phyloP scores from a whole-genome alignment of 2,113 vertebrate species.

The Seriola rivoliana region DNA sequence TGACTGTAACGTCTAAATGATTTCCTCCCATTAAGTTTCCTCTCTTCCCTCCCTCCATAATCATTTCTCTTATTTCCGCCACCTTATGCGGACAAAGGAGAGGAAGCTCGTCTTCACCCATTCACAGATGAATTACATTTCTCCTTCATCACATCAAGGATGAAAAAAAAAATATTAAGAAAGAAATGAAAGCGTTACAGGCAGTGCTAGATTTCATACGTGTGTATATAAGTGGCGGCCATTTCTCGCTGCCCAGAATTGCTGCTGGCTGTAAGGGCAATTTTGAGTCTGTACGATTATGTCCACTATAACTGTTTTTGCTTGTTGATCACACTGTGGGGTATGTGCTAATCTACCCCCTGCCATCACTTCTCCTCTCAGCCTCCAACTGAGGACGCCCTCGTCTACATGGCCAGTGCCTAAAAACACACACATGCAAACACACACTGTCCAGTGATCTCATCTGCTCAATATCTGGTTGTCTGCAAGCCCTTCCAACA shows the following conservation, averaged over 20 bases:
- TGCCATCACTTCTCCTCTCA: slow-evolving; percentile 51
- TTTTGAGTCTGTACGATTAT: slow-evolving; percentile 56
- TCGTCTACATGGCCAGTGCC: slow-evolving; percentile 13
- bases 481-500: slow-evolving; percentile 34
- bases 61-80: slow-evolving; percentile 85
- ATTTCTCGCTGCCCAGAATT: slow-evolving; percentile 49
- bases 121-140: slow-evolving; percentile 82
- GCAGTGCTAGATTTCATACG: slow-evolving; percentile 67
- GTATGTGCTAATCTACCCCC: slow-evolving; percentile 69
- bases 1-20: slow-evolving; percentile 83
- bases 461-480: slow-evolving; percentile 56
- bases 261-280: slow-evolving; percentile 33
- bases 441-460: slow-evolving; percentile 34
- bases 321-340: slow-evolving; percentile 49
- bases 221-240: slow-evolving; percentile 67
- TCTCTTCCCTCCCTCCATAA: slow-evolving; percentile 76
- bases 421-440: slow-evolving; percentile 24
- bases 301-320: slow-evolving; percentile 42
- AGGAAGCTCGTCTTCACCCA: slow-evolving; percentile 74
- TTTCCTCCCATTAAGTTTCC: slow-evolving; percentile 85
- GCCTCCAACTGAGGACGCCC: slow-evolving; percentile 42
- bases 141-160: slow-evolving; percentile 74
- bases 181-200: slow-evolving; percentile 63
- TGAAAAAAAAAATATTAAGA: slow-evolving; percentile 67
- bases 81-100: slow-evolving; percentile 67